These are phyloP conservation scores for Sinodicranocentrus sp. DNA, from an alignment of 2,888 invertebrate genomes.

Conservation along the genomic window DNA sequence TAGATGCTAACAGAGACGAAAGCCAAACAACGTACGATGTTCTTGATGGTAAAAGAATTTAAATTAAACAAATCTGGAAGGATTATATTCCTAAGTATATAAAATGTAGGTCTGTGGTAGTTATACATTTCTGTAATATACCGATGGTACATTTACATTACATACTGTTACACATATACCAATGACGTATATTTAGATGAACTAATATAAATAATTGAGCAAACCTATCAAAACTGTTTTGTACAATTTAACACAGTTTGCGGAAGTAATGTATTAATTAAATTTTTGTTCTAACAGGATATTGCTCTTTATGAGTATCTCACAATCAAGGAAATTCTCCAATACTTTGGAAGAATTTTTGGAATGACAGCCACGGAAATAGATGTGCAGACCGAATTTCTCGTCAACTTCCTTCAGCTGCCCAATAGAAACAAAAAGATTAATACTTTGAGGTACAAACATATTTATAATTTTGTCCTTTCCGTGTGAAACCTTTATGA, in stretches of 20 bases:
- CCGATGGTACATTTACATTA: not conserved
- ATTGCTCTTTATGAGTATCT: slow-evolving; percentile 94
- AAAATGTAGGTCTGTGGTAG: not conserved
- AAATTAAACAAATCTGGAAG: too few relatives aligned
- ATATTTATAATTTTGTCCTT: too few relatives aligned
- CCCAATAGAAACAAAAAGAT: slow-evolving; percentile 91
- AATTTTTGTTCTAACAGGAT: slow-evolving; percentile 81
- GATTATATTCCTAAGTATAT: too few relatives aligned
- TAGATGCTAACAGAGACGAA: too few relatives aligned
- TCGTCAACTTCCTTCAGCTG: slow-evolving; percentile 92
- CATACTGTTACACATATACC: not conserved
- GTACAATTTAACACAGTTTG: too few relatives aligned
- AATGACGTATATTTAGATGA: not conserved
- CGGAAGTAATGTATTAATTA: too few relatives aligned
- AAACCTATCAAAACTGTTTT: not conserved
- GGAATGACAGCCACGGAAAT: slow-evolving; percentile 93
- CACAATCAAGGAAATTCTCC: slow-evolving; percentile 95
- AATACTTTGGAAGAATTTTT: slow-evolving; percentile 97
- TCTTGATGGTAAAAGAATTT: too few relatives aligned
- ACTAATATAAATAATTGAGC: not conserved
- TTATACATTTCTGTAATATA: not conserved
- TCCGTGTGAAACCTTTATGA: too few relatives aligned
- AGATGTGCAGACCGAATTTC: slow-evolving; percentile 87
- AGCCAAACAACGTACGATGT: too few relatives aligned
- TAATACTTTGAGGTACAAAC: slow-evolving; percentile 86